These are phyloP conservation scores for Petrocephalus microphthalmus DNA, from an alignment of 2,113 vertebrate species.

Conservation along the genomic window DNA sequence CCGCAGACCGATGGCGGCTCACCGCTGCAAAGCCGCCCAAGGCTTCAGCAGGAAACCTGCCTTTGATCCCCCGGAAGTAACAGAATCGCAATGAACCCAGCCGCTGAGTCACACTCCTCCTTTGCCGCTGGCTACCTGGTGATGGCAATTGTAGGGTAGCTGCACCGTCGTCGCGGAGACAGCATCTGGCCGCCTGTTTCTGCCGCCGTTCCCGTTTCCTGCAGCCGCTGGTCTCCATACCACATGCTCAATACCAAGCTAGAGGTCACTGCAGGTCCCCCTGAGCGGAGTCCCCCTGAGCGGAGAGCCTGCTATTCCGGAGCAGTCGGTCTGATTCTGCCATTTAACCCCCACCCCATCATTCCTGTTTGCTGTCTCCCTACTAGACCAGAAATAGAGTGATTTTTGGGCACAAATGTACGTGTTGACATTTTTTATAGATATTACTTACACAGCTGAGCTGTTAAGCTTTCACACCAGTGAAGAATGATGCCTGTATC, in stretches of 20 bases:
- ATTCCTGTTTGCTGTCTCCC: background rate
- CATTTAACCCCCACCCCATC: background rate
- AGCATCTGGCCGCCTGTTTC: background rate
- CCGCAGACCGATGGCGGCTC: background rate
- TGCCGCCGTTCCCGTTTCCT: background rate
- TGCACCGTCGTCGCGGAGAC: background rate
- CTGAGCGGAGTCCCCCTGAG: background rate
- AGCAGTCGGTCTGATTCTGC: too few species aligned
- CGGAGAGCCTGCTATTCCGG: background rate
- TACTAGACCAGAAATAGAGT: background rate
- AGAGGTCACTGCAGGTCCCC: background rate
- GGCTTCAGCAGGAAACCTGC: background rate
- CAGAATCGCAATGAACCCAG: background rate
- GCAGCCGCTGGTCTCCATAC: background rate
- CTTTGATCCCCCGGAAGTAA: background rate
- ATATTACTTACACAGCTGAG: background rate
- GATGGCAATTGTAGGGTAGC: background rate
- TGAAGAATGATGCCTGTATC: background rate
- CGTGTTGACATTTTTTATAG: background rate
- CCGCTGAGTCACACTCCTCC: background rate
- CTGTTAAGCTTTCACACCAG: background rate
- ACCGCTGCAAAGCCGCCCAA: background rate
- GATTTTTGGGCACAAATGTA: background rate
- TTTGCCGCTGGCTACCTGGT: background rate
- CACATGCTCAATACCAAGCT: too few species aligned